A percentile compares a stretch with the other conserved stretches of the same genome.
phyloP scores from a whole-genome alignment of 1,140 invertebrate species.

The Stratiolaelaps scimitus region DNA sequence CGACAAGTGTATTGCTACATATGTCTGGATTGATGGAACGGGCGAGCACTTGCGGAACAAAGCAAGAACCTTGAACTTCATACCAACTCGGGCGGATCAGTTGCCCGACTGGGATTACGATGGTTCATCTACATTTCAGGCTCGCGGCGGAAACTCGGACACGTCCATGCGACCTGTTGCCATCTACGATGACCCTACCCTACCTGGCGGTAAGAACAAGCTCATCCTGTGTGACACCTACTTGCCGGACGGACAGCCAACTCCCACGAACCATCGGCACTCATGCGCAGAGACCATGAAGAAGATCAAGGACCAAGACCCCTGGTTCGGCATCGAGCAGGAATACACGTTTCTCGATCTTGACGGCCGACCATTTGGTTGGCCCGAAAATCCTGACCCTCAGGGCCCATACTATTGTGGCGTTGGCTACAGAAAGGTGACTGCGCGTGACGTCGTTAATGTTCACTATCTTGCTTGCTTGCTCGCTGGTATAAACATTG shows the following conservation, averaged over 20 bases:
- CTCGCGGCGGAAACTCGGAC: constrained; percentile 57
- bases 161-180: constrained; percentile 69
- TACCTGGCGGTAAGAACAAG: constrained; percentile 61
- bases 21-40: constrained; percentile 91
- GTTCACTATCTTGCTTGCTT: constrained; percentile 65
- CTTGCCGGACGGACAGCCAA: not conserved
- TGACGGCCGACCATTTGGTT: constrained; percentile 75
- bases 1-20: constrained; percentile 64
- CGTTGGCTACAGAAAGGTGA: constrained; percentile 79
- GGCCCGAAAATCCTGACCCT: constrained; percentile 79
- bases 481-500: constrained; percentile 72
- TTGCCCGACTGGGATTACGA: constrained; percentile 82
- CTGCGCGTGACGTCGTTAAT: constrained; percentile 80
- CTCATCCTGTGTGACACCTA: constrained; percentile 70
- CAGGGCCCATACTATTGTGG: constrained; percentile 85
- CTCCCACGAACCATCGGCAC: not conserved
- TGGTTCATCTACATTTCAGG: constrained; percentile 64
- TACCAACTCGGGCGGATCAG: constrained; percentile 34
- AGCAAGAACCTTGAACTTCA: constrained; percentile 54
- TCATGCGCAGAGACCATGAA: not conserved
- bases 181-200: constrained; percentile 82
- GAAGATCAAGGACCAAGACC: not conserved
- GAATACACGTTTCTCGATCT: constrained; percentile 78
- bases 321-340: constrained; percentile 68
- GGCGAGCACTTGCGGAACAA: constrained; percentile 76